Evolutionary conservation across 1,140 invertebrate genomes (phyloP), one percentile per base, ranked within the genome.

Genomic region (Apis mellifera): DNA sequence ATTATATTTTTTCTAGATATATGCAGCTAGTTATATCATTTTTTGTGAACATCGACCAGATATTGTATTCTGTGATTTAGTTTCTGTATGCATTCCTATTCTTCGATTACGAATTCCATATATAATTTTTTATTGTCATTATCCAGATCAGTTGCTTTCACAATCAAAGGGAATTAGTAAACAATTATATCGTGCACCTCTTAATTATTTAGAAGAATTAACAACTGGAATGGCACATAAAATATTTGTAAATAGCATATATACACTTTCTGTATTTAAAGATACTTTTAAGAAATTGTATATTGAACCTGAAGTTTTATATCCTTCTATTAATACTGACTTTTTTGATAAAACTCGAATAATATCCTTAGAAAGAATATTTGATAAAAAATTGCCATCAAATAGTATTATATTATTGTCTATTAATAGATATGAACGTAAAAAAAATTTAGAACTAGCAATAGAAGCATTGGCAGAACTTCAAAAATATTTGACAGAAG

Each of bases 71-170:
- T 98, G 98, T 92, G 99, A 99, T 95, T 95, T 98, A 84, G 97
- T 99, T 42, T 98, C 98, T 9, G 94, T 96, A 15, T 97, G 97
- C 85, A 96, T 99, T 90, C 97, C 98, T 9, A 94, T 98, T 86
- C 92, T 99, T n/a, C 96, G 96, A 88, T 89, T 97, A 87, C 95
- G 95, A 66, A 91, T 94, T 77, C 95, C 96, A 79, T 94, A 96
- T 89, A 95, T 99, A 19, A 92, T 99, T 11, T 99, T 99, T 94
- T 99, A 99, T 90, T 99, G 99, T 89, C 99, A 99, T 95, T 98
- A 98, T 95, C 99, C 99, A 0, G 99, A 99, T 94, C 97, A 98
- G 90, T 94, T 99, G 7, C 94, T 99, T 2, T 97, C 97, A 21
- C 90, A 95, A 5, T 95, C 95, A 81, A 96, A 96, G 26, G 95